These are phyloP conservation scores for Drosophila phalerata DNA, from an alignment of 2,888 invertebrate species.

Conservation along the genomic window DNA sequence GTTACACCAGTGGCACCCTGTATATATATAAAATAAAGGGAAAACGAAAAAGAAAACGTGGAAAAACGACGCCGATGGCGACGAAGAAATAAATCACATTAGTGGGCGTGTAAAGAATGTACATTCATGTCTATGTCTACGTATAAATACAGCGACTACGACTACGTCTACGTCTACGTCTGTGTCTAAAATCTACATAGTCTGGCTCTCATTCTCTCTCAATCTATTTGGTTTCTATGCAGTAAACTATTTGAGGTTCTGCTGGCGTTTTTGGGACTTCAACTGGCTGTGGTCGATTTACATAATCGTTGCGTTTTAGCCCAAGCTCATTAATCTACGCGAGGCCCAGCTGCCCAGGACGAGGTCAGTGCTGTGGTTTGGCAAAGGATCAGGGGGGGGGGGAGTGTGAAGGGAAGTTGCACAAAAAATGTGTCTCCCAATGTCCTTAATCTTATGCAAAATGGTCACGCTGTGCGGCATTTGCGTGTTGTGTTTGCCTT, in stretches of 20 bases:
- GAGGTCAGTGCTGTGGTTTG: conserved; percentile 17
- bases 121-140: conserved; percentile 49
- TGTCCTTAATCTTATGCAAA: conserved; percentile 81
- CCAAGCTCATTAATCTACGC: conserved; percentile 75
- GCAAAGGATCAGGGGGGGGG: not conserved
- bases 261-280: conserved; percentile 29
- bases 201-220: not conserved
- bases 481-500: conserved; percentile 66
- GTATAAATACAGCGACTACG: conserved; percentile 24
- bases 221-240: not conserved
- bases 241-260: conserved; percentile 33
- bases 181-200: conserved; percentile 30
- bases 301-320: conserved; percentile 77
- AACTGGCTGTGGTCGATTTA: conserved; percentile 75
- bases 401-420: conserved; percentile 3
- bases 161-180: conserved; percentile 14
- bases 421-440: conserved; percentile 66
- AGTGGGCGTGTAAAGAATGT: conserved; percentile 70
- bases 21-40: conserved; percentile 13
- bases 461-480: conserved; percentile 76
- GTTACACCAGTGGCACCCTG: conserved; percentile 88
- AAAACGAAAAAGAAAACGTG: conserved; percentile 1
- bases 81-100: conserved; percentile 77
- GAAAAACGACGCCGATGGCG: conserved; percentile 63
- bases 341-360: conserved; percentile 49